Conservation (phyloP, 1,140 invertebrate species). For the Drosophila sproati region DNA sequence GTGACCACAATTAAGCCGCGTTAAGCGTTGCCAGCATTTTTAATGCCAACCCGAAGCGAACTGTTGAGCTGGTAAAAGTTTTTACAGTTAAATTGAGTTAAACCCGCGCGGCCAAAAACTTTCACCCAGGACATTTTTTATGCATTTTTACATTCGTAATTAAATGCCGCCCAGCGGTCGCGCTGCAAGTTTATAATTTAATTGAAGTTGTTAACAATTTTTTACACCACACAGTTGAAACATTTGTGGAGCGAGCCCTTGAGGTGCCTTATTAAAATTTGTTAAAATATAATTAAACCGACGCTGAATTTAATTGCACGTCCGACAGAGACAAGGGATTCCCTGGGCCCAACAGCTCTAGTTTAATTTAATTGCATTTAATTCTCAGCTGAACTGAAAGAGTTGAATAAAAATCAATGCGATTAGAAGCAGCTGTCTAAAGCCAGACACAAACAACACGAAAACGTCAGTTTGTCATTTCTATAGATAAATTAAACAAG, state of each 20-base stretch:
- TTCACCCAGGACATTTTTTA: constrained; percentile 45
- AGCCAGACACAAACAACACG: neutral
- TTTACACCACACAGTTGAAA: constrained; percentile 32
- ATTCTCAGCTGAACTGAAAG: constrained; percentile 4
- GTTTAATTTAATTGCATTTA: constrained; percentile 53
- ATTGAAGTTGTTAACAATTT: constrained; percentile 80
- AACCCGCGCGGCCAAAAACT: constrained; percentile 57
- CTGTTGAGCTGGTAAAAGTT: constrained; percentile 59
- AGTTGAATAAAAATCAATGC: constrained; percentile 1
- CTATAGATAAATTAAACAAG: too few species aligned
- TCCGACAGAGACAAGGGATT: constrained; percentile 60
- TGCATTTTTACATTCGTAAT: constrained; percentile 36
- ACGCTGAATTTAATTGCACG: constrained; percentile 70
- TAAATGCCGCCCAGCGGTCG: constrained; percentile 55
- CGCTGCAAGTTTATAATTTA: constrained; percentile 80
- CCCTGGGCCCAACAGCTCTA: neutral
- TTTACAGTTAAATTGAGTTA: constrained; percentile 76
- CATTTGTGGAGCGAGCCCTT: constrained; percentile 17
- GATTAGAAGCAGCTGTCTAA: constrained; percentile 35
- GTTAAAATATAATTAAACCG: constrained; percentile 75
- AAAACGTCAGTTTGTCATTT: too few species aligned
- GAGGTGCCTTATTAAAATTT: constrained; percentile 76
- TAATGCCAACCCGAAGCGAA: constrained; percentile 19
- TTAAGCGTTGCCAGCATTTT: constrained; percentile 67
- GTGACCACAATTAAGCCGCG: constrained; percentile 83